Base-by-base conservation (phyloP, 2,113 vertebrate species). In the Azemiops feae region DNA sequence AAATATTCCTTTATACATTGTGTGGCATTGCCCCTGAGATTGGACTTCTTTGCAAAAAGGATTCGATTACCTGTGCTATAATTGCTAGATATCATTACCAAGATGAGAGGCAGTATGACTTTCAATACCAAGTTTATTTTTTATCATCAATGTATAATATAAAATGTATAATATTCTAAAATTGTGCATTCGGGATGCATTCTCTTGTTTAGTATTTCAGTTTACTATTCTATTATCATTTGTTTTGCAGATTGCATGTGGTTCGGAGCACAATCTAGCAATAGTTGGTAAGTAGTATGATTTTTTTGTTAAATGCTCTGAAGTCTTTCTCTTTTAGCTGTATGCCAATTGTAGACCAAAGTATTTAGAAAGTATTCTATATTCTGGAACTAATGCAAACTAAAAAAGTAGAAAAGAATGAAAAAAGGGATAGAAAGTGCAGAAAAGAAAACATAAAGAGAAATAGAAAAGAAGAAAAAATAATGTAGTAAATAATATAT, bases 181-280 rank as follows among this genome's bases (percentile, higher is more conserved):
- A 7, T 81, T 81, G 18, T 39, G 34, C 7, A 22, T 81, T 81
- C 0, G 0, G 20, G 39, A 10, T 43, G 3, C 3, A 81, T 81
- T 81, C 0, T 81, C 16, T 89, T 93, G 69, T 58, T 54, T 95
- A 89, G 4, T 43, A 85, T 14, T 30, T 69, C 74, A 89, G 43
- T 87, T 90, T 91, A 89, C 0, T 0, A 27, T 92, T 90, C 92
- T 14, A 52, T 94, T 96, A 60, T 1, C 93, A 4, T 88, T 96
- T 96, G 87, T 96, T 96, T 97, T 98, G 90, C 97, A 99, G 99
- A 97, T 99, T 0, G 97, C 98, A 0, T 99, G 99, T 97, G 99
- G 99, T 95, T 99, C 99, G n/a, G 98, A 99, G 96, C 99, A 99
- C 96, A 99, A 98, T 97, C 98, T 99, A 93, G 99, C 99, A 89